These are phyloP conservation scores for Serripes groenlandicus DNA, from an alignment of 2,888 invertebrate genomes.

Conservation along the genomic window DNA sequence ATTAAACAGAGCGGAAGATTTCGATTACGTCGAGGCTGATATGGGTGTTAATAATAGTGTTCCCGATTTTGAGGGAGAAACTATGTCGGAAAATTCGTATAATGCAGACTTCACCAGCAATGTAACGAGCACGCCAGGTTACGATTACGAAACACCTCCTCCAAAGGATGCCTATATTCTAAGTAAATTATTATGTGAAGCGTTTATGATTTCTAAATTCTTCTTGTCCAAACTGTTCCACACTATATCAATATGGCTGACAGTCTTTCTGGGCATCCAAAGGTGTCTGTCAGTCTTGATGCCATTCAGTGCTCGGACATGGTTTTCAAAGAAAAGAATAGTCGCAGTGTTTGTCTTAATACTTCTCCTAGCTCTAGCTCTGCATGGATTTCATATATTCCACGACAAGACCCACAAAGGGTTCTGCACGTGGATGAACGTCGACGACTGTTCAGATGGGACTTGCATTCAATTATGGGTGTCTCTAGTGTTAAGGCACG, in stretches of 20 bases:
- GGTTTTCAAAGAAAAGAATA: constrained; percentile 18
- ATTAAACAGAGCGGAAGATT: not conserved
- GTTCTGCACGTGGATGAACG: constrained; percentile 30
- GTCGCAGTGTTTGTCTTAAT: constrained; percentile 8
- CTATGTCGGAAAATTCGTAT: not conserved
- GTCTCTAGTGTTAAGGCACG: not conserved
- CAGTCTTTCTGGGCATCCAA: constrained; percentile 63
- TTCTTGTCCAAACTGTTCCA: constrained; percentile 62
- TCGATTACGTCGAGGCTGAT: not conserved
- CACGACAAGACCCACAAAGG: constrained; percentile 21
- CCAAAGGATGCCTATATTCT: constrained; percentile 4
- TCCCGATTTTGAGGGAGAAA: not conserved
- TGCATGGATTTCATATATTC: constrained; percentile 33
- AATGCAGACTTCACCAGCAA: not conserved
- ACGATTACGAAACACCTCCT: not conserved
- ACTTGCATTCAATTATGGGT: constrained; percentile 8
- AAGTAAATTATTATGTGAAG: constrained; percentile 24
- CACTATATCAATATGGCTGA: constrained; percentile 67
- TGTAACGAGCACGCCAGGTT: not conserved
- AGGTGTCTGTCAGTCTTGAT: constrained; percentile 36
- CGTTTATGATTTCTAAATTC: constrained; percentile 51
- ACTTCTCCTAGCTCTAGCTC: constrained; percentile 13
- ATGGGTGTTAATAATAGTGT: not conserved
- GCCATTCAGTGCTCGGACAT: constrained; percentile 23
- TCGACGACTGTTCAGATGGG: not conserved